These are phyloP conservation scores for Drosophila saltans DNA, from an alignment of 1,140 invertebrate species.

Conservation along the genomic window DNA sequence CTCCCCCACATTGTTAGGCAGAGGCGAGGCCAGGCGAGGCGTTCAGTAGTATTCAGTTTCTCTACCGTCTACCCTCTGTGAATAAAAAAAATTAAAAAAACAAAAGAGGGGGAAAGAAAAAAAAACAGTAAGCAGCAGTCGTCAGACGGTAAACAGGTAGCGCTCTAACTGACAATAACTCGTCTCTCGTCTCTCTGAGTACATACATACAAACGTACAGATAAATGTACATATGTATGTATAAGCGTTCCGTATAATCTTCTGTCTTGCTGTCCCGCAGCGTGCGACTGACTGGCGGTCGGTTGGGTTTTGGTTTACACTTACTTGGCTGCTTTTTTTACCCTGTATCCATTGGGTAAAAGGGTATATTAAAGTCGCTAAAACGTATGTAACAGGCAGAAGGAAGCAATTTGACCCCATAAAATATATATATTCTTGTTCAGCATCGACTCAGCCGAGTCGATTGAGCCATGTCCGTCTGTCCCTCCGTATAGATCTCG, in stretches of 20 bases:
- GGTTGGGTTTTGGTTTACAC: conserved; percentile 47
- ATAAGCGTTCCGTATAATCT: conserved; percentile 65
- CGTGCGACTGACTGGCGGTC: conserved; percentile 78
- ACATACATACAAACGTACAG: neutral
- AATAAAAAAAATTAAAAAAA: conserved; percentile 1
- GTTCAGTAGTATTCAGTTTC: conserved; percentile 43
- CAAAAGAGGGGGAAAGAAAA: conserved; percentile 8
- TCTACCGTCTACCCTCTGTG: conserved; percentile 32
- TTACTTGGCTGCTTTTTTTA: conserved; percentile 59
- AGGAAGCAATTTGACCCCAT: too few species aligned
- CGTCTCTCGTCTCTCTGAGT: conserved; percentile 40
- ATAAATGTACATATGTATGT: conserved; percentile 34
- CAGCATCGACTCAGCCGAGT: conserved; percentile 15
- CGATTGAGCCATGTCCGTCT: conserved; percentile 54
- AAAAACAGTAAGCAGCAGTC: conserved; percentile 45
- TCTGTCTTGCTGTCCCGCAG: conserved; percentile 55
- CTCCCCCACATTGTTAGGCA: conserved; percentile 29
- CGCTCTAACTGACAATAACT: conserved; percentile 82
- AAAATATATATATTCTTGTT: too few species aligned
- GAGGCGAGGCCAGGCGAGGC: conserved; percentile 19
- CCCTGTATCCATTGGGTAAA: too few species aligned
- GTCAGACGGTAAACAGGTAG: conserved; percentile 80
- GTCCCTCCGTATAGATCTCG: conserved; percentile 23
- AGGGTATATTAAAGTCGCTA: too few species aligned
- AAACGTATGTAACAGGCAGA: too few species aligned